Evolutionary conservation across 2,888 invertebrate genomes (phyloP).

Genomic region (Ectropis crepuscularia): DNA sequence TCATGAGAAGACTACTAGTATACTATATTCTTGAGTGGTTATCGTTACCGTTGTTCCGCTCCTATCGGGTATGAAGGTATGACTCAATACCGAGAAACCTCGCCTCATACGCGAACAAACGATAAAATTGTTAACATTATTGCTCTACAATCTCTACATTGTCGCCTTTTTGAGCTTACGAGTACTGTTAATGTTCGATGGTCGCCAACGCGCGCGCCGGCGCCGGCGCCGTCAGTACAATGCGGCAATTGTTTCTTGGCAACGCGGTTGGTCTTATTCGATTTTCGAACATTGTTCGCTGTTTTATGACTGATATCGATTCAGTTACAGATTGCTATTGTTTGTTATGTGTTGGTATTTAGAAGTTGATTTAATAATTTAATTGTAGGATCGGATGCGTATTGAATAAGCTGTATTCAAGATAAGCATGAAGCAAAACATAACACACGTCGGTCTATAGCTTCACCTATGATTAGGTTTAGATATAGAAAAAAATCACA

Average conservation of each 20-base stretch:
- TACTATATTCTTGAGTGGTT: no score
- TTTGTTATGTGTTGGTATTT: conserved; percentile 12
- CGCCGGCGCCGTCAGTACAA: conserved; percentile 43
- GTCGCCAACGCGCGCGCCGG: conserved; percentile 38
- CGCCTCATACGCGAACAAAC: conserved; percentile 38
- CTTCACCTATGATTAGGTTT: no score
- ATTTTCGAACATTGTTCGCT: conserved; percentile 52
- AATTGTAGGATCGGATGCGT: no score
- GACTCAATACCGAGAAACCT: conserved; percentile 34
- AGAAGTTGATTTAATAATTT: not conserved
- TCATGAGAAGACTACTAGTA: no score
- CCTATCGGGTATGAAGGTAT: conserved; percentile 27
- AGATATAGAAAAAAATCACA: no score
- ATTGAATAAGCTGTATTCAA: no score
- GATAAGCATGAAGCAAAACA: no score
- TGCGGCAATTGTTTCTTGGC: conserved; percentile 47
- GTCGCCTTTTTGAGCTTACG: conserved; percentile 38
- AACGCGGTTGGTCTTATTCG: conserved; percentile 37
- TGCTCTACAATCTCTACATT: conserved; percentile 38
- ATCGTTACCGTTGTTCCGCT: not conserved
- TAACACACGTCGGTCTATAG: no score
- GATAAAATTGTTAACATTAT: conserved; percentile 41
- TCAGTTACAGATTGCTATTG: conserved; percentile 16
- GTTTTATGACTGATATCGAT: conserved; percentile 47
- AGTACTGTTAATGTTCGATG: conserved; percentile 41